phyloP scores from a whole-genome alignment of 2,797 vertebrate genomes.

The Cephalopachus bancanus region DNA sequence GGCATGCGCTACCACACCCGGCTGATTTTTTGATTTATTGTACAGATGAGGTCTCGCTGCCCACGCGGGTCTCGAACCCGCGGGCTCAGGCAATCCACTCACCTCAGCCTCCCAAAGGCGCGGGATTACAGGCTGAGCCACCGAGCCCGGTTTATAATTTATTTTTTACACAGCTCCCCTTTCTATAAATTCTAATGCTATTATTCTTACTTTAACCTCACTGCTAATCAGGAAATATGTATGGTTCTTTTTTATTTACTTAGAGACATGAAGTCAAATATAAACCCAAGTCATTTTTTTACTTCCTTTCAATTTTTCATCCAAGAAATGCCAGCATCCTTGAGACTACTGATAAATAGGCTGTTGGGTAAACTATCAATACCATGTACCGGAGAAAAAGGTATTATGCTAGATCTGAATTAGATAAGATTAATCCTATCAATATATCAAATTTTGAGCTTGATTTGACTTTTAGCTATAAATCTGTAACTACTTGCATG shows the following conservation, averaged over 20 bases:
- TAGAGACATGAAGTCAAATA: not conserved
- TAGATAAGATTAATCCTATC: not conserved
- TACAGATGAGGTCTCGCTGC: too few species aligned
- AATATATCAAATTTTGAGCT: not conserved
- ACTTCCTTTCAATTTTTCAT: not conserved
- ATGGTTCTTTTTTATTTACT: not conserved
- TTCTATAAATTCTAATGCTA: not conserved
- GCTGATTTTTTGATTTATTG: too few species aligned
- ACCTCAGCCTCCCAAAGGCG: too few species aligned
- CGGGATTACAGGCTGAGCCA: too few species aligned
- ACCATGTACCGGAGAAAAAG: not conserved
- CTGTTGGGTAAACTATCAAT: not conserved
- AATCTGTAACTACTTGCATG: not conserved
- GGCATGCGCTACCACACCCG: too few species aligned
- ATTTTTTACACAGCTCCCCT: not conserved
- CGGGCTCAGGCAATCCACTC: too few species aligned
- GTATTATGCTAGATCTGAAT: not conserved
- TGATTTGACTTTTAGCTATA: not conserved
- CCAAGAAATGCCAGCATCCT: not conserved
- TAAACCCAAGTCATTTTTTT: not conserved
- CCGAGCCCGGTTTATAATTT: too few species aligned
- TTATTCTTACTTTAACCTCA: not conserved
- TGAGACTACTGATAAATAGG: not conserved
- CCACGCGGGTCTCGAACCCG: too few species aligned
- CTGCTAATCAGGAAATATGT: not conserved